phyloP scores from a whole-genome alignment of 2,888 invertebrate genomes.

The Drosophila mettleri region DNA sequence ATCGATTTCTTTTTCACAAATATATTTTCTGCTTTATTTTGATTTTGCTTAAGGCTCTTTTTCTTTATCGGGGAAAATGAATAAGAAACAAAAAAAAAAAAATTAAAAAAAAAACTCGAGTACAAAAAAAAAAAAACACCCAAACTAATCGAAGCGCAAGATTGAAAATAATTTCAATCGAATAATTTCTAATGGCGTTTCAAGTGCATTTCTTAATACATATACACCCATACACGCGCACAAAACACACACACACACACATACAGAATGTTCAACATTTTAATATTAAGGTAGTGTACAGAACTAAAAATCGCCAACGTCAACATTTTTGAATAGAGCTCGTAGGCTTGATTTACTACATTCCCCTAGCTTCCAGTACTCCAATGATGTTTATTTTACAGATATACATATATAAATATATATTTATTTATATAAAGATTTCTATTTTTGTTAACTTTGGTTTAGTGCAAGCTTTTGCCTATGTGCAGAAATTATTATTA shows the following conservation, averaged over 20 bases:
- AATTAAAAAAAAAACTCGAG: background rate
- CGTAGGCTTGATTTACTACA: background rate
- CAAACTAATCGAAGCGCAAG: conserved; percentile 1
- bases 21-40: conserved; percentile 13
- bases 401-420: background rate
- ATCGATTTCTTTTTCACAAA: conserved; percentile 25
- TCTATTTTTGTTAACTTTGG: conserved; percentile 22
- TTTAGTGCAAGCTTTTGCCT: conserved; percentile 43
- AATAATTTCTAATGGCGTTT: conserved; percentile 9
- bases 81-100: conserved; percentile 1
- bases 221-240: conserved; percentile 17
- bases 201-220: conserved; percentile 16
- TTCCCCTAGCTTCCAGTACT: background rate
- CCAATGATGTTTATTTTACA: background rate
- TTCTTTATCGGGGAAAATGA: conserved; percentile 11
- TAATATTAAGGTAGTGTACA: conserved; percentile 60
- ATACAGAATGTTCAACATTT: conserved; percentile 12
- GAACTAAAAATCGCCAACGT: conserved; percentile 18
- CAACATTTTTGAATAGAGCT: conserved; percentile 35
- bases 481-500: conserved; percentile 34
- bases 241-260: conserved; percentile 20
- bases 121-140: conserved; percentile 8
- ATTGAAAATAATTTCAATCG: conserved; percentile 1
- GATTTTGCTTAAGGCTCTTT: conserved; percentile 34
- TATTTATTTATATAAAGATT: conserved; percentile 6